phyloP scores from a whole-genome alignment of 1,140 invertebrate species.

The Leptinotarsa texana region DNA sequence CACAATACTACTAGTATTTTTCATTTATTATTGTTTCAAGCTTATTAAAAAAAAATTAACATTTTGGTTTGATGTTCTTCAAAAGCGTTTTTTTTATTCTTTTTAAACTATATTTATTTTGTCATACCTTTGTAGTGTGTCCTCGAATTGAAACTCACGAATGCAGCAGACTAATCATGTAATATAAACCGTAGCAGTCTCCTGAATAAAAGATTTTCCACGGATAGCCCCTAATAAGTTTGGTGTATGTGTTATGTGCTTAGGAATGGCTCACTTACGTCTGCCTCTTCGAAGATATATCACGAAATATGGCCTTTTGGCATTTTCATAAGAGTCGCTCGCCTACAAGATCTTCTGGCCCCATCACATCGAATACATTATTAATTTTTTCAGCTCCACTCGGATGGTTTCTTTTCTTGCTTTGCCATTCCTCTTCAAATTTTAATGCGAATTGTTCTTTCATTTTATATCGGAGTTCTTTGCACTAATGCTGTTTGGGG shows the following conservation, averaged over 20 bases:
- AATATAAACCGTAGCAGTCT: conserved; percentile 41
- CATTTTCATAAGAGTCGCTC: conserved; percentile 39
- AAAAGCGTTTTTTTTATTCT: too few relatives aligned
- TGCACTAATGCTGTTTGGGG: not conserved
- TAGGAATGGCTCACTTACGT: conserved; percentile 48
- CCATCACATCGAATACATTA: conserved; percentile 37
- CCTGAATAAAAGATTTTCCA: conserved; percentile 50
- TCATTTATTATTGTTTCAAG: too few relatives aligned
- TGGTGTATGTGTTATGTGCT: conserved; percentile 47
- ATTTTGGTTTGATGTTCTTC: too few relatives aligned
- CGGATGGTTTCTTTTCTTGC: not conserved
- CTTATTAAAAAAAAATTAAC: too few relatives aligned
- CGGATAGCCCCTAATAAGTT: conserved; percentile 46
- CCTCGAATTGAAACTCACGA: conserved; percentile 10
- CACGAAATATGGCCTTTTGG: conserved; percentile 38
- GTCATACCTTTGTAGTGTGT: not conserved
- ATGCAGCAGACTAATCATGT: conserved; percentile 46
- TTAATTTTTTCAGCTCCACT: conserved; percentile 34
- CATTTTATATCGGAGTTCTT: not conserved
- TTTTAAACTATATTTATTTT: too few relatives aligned
- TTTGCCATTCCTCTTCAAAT: conserved; percentile 15
- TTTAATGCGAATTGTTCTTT: conserved; percentile 13
- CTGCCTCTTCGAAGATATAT: conserved; percentile 43
- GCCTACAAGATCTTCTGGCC: conserved; percentile 19
- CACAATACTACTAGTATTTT: too few relatives aligned